phyloP scores from a whole-genome alignment of 2,113 vertebrate genomes.

The Abramis brama region DNA sequence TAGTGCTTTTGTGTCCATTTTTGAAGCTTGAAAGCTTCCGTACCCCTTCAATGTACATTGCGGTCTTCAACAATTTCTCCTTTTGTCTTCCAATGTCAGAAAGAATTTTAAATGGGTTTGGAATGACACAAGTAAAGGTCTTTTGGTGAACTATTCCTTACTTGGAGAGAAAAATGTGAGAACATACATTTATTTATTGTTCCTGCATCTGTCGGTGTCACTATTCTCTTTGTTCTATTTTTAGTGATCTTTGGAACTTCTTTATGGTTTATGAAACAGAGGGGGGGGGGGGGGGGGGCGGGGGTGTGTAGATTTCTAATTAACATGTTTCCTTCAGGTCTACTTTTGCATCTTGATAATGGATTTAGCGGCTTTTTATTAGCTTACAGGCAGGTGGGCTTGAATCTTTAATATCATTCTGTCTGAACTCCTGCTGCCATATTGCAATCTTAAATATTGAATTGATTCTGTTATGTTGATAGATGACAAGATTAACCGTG shows the following conservation, averaged over 20 bases:
- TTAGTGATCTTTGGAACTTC: not conserved
- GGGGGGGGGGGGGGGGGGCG: too few species aligned
- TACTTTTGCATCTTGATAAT: constrained; percentile 28
- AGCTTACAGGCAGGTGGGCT: constrained; percentile 12
- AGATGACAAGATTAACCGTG: constrained; percentile 50
- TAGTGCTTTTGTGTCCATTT: not conserved
- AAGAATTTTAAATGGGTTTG: not conserved
- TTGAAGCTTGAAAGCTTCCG: not conserved
- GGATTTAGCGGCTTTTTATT: constrained; percentile 27
- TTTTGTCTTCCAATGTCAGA: not conserved
- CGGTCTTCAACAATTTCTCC: too few species aligned
- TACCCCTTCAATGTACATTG: not conserved
- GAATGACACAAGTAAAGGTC: not conserved
- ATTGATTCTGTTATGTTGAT: constrained; percentile 51
- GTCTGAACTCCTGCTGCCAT: constrained; percentile 12
- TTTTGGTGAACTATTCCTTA: not conserved
- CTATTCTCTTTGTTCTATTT: constrained; percentile 5
- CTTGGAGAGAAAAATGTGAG: not conserved
- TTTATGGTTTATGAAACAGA: not conserved
- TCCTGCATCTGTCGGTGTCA: not conserved
- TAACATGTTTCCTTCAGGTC: constrained; percentile 5
- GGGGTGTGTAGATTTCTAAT: too few species aligned
- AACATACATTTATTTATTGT: not conserved
- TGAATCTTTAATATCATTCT: constrained; percentile 27
- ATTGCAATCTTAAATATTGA: constrained; percentile 42